Conservation (phyloP, 2,888 invertebrate genomes). For the Axea sp. region DNA sequence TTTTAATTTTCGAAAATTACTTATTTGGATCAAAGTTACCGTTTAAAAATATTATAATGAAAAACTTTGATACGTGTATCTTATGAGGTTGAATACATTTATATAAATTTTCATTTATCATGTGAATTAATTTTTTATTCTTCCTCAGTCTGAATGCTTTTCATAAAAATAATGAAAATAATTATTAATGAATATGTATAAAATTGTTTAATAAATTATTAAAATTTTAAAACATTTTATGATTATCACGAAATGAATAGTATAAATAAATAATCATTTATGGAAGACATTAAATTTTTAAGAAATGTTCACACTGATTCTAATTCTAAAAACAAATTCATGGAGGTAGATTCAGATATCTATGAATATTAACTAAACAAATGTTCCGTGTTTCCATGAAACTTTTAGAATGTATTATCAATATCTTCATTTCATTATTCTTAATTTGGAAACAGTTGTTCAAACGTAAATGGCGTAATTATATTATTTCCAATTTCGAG, state of each 20-base stretch:
- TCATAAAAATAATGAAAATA: slow-evolving; percentile 3
- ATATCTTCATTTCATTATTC: slow-evolving; percentile 44
- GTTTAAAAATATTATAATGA: too few relatives aligned
- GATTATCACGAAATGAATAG: not conserved
- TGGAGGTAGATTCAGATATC: slow-evolving; percentile 22
- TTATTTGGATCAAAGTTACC: too few relatives aligned
- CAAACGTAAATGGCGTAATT: slow-evolving; percentile 80
- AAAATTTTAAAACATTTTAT: not conserved
- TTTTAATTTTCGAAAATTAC: too few relatives aligned
- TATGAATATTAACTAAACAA: slow-evolving; percentile 17
- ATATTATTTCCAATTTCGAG: slow-evolving; percentile 82
- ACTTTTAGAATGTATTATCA: not conserved
- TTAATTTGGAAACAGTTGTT: slow-evolving; percentile 81
- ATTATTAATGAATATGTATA: slow-evolving; percentile 6
- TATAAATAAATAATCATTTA: slow-evolving; percentile 7
- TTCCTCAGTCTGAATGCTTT: slow-evolving; percentile 3
- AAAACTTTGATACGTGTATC: too few relatives aligned
- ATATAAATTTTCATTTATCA: too few relatives aligned
- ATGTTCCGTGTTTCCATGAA: slow-evolving; percentile 1
- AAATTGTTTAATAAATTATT: slow-evolving; percentile 11
- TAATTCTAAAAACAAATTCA: not conserved
- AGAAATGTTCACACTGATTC: not conserved
- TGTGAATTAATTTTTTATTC: not conserved
- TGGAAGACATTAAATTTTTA: slow-evolving; percentile 5
- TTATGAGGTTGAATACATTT: too few relatives aligned